Evolutionary conservation across 1,140 invertebrate species (phyloP).

Genomic region (Dendrolimus kikuchii): DNA sequence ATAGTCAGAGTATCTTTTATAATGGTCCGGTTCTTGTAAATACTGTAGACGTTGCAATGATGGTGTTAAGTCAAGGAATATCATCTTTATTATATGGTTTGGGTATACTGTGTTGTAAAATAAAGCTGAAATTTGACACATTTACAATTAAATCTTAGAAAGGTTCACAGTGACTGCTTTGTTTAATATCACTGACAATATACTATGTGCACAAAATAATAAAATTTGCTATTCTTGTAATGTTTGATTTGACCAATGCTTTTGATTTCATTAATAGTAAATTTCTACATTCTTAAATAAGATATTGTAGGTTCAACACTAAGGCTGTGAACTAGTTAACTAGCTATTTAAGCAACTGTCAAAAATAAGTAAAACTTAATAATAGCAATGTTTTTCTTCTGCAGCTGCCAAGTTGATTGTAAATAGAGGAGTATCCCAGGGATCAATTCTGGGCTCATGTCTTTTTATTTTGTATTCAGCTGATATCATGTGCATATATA

Average conservation of each 20-base stretch:
- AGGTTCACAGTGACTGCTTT: too few species aligned
- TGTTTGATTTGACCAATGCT: too few species aligned
- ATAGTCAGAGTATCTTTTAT: constrained; percentile 23
- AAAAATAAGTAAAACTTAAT: too few species aligned
- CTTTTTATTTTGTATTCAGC: neutral
- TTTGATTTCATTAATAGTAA: too few species aligned
- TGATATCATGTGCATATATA: neutral
- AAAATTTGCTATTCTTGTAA: too few species aligned
- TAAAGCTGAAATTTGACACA: constrained; percentile 20
- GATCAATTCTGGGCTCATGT: neutral
- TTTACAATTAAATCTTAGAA: too few species aligned
- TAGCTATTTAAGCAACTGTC: too few species aligned
- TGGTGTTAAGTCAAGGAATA: constrained; percentile 30
- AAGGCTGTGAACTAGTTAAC: too few species aligned
- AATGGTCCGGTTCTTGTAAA: constrained; percentile 17
- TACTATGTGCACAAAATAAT: too few species aligned
- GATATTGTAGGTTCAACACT: too few species aligned
- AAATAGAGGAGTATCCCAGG: neutral
- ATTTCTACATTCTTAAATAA: too few species aligned
- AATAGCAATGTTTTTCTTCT: neutral
- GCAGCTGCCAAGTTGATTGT: neutral
- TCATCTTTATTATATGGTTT: constrained; percentile 27
- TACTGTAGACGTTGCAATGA: constrained; percentile 26
- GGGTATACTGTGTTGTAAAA: constrained; percentile 44
- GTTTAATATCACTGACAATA: too few species aligned